Conservation (phyloP, 2,797 vertebrate genomes). For the Ficedula albicollis region DNA sequence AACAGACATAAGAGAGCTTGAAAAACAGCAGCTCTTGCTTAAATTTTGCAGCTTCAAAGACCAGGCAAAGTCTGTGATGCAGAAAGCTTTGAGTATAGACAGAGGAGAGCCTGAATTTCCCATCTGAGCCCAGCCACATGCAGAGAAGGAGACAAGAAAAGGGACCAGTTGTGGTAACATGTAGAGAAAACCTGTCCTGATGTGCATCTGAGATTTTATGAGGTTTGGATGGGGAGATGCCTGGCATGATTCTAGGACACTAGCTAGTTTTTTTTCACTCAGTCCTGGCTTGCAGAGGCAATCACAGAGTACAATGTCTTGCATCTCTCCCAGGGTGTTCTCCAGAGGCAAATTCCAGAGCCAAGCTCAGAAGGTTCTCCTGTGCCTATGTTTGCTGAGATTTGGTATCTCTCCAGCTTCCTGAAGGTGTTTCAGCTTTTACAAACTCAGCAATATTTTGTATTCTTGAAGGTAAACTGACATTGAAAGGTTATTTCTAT, state of each 20-base stretch:
- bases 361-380: neutral
- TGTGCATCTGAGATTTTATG: neutral
- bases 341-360: neutral
- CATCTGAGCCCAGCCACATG: neutral
- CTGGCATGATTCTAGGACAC: neutral
- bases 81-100: neutral
- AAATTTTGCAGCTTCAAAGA: neutral
- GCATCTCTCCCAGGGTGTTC: neutral
- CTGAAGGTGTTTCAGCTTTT: neutral
- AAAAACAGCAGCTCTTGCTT: neutral
- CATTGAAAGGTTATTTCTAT: neutral
- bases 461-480: neutral
- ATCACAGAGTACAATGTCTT: neutral
- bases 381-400: neutral
- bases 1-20: neutral
- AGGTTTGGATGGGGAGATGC: neutral
- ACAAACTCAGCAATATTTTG: neutral
- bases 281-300: neutral
- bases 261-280: neutral
- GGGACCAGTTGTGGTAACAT: neutral
- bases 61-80: neutral
- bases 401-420: neutral
- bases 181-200: neutral
- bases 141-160: neutral
- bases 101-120: neutral